These are phyloP conservation scores for Himalopsyche phryganea DNA, from an alignment of 1,140 invertebrate species.

Conservation along the genomic window DNA sequence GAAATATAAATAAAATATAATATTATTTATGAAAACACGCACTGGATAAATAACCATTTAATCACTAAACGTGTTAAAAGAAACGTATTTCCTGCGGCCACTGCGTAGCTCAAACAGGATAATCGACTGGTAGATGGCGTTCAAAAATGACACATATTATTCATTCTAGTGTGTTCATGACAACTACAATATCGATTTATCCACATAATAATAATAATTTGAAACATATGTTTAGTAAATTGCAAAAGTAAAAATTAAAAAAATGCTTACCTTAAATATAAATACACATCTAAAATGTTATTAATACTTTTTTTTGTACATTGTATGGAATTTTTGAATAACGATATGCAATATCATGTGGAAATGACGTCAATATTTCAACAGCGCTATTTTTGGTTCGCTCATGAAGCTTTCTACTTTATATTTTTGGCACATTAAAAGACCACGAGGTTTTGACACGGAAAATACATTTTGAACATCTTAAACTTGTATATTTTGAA, in stretches of 20 bases:
- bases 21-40: conserved; percentile 21
- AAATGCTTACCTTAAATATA: not conserved
- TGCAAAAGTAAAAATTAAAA: too few species aligned
- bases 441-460: conserved; percentile 32
- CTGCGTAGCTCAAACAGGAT: conserved; percentile 46
- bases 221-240: conserved; percentile 13
- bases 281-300: not conserved
- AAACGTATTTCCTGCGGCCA: conserved; percentile 30
- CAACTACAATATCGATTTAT: conserved; percentile 2
- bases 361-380: conserved; percentile 25
- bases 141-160: conserved; percentile 37
- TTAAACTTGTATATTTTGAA: too few species aligned
- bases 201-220: not conserved
- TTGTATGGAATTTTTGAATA: not conserved
- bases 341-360: conserved; percentile 31
- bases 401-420: conserved; percentile 23
- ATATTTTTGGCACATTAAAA: conserved; percentile 32
- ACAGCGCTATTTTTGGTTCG: conserved; percentile 35
- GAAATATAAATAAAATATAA: conserved; percentile 20
- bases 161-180: not conserved
- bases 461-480: conserved; percentile 4
- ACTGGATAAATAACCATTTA: conserved; percentile 4
- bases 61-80: conserved; percentile 9
- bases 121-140: conserved; percentile 52
- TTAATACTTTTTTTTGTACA: conserved; percentile 6